Evolutionary conservation across 2,113 vertebrate genomes (phyloP).

Genomic region (Anseranas semipalmata): DNA sequence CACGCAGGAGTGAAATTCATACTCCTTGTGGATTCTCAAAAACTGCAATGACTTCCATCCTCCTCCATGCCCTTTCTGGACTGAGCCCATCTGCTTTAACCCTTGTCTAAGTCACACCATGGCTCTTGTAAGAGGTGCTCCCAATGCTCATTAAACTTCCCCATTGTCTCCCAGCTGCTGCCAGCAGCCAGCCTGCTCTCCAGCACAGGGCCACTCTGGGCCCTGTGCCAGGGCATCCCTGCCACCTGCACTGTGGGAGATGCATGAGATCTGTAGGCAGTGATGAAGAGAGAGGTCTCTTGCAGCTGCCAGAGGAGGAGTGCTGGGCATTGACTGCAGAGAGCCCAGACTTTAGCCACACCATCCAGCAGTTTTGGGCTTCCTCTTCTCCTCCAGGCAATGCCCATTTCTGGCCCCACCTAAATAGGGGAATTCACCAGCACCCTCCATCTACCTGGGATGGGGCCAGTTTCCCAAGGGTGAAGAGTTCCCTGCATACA

Average conservation of each 20-base stretch:
- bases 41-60: neutral
- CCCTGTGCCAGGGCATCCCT: neutral
- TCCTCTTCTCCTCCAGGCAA: neutral
- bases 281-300: neutral
- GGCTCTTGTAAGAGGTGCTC: neutral
- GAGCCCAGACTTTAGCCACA: neutral
- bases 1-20: neutral
- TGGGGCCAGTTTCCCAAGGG: neutral
- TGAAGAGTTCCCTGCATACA: neutral
- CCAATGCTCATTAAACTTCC: neutral
- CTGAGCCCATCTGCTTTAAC: neutral
- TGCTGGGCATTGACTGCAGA: neutral
- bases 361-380: rapidly evolving
- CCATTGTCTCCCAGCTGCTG: neutral
- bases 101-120: neutral
- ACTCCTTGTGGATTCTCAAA: neutral
- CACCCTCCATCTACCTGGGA: neutral
- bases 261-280: neutral
- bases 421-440: neutral
- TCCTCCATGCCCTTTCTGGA: neutral
- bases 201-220: neutral
- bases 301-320: neutral
- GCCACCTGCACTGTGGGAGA: neutral
- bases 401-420: neutral
- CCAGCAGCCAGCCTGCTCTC: neutral